These are phyloP conservation scores for Laticauda laticaudata DNA, from an alignment of 2,113 vertebrate species.

Conservation along the genomic window DNA sequence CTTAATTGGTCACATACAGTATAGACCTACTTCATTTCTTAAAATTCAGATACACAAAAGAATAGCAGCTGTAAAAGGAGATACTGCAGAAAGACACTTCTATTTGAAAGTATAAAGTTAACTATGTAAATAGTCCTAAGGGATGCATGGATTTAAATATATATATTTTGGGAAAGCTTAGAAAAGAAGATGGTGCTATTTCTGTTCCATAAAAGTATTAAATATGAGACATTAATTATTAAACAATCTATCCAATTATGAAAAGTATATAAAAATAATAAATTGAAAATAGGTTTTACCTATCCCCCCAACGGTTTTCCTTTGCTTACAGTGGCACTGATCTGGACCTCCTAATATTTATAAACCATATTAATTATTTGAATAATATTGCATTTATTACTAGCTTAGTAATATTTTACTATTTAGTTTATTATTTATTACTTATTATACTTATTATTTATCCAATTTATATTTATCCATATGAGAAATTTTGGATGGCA, in stretches of 20 bases:
- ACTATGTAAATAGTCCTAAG: no score
- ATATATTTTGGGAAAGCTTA: not conserved
- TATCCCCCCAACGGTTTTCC: no score
- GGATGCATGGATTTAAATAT: no score
- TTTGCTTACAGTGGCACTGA: no score
- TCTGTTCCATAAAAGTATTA: not conserved
- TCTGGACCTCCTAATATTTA: not conserved
- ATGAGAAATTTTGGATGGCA: not conserved
- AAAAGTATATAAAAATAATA: not conserved
- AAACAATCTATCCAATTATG: not conserved
- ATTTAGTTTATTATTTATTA: not conserved
- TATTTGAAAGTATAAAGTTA: no score
- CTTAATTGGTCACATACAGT: no score
- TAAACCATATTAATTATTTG: not conserved
- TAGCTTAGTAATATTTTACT: not conserved
- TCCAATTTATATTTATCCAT: not conserved
- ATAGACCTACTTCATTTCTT: no score
- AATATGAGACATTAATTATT: not conserved
- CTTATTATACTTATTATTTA: not conserved
- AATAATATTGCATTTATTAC: not conserved
- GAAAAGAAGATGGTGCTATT: not conserved
- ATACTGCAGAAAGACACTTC: no score
- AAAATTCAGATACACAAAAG: no score
- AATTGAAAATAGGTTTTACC: not conserved
- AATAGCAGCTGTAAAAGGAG: no score